A percentile compares a stretch with the other conserved stretches of the same genome.
Evolutionary conservation across 2,797 vertebrate genomes (phyloP).

Genomic region (Uromys caudimaculatus): DNA sequence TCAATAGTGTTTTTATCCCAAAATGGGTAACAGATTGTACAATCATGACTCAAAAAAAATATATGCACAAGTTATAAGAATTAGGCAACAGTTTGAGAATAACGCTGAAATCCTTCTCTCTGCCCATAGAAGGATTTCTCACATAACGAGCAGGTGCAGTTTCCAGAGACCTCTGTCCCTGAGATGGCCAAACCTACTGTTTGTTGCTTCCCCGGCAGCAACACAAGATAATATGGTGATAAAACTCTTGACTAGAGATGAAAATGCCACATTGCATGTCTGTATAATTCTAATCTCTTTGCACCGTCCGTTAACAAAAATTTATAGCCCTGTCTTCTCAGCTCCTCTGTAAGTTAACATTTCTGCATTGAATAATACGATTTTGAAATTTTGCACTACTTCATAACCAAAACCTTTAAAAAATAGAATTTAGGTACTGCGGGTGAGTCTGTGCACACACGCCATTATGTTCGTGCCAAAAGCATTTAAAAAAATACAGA

Average conservation of each 20-base stretch:
- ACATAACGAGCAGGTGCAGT: conserved; percentile 69
- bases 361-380: conserved; percentile 54
- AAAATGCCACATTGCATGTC: conserved; percentile 56
- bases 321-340: conserved; percentile 32
- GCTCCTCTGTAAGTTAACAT: conserved; percentile 50
- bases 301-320: conserved; percentile 21
- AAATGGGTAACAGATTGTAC: conserved; percentile 87
- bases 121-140: conserved; percentile 78
- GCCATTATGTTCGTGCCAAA: conserved; percentile 75
- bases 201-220: conserved; percentile 78
- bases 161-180: conserved; percentile 76
- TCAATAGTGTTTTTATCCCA: conserved; percentile 84
- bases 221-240: conserved; percentile 73
- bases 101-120: conserved; percentile 68
- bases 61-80: conserved; percentile 83
- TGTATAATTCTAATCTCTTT: conserved; percentile 37
- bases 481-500: conserved; percentile 73
- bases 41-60: conserved; percentile 85
- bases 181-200: conserved; percentile 80
- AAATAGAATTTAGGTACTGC: conserved; percentile 59
- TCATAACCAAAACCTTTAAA: conserved; percentile 46
- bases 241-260: conserved; percentile 75
- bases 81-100: conserved; percentile 80
- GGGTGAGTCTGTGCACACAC: conserved; percentile 73
- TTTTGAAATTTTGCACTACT: conserved; percentile 63